phyloP scores from a whole-genome alignment of 1,140 invertebrate genomes.

The Copidosoma floridanum region DNA sequence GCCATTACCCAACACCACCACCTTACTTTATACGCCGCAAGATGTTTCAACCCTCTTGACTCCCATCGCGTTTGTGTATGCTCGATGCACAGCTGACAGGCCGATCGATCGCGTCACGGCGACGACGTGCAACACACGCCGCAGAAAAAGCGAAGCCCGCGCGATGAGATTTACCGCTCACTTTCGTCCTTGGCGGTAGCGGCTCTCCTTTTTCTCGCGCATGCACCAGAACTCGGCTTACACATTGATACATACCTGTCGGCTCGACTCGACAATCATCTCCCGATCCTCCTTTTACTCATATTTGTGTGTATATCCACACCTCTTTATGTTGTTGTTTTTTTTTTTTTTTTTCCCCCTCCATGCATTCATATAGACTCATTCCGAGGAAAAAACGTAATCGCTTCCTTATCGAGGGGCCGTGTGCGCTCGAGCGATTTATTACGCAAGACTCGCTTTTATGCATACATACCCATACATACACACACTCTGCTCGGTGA shows the following conservation, averaged over 20 bases:
- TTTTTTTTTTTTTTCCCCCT: neutral
- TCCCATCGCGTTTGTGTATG: neutral
- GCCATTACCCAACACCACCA: too few relatives aligned
- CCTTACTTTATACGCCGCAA: too few relatives aligned
- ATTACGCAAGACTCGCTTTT: too few relatives aligned
- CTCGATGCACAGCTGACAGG: neutral
- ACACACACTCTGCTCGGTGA: too few relatives aligned
- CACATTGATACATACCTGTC: too few relatives aligned
- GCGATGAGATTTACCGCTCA: constrained; percentile 21
- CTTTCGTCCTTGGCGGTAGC: constrained; percentile 17
- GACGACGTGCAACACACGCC: neutral
- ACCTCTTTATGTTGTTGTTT: too few relatives aligned
- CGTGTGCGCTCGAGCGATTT: neutral
- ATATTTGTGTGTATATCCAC: neutral
- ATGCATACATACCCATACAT: constrained; percentile 1
- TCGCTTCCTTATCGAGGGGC: neutral
- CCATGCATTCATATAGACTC: too few relatives aligned
- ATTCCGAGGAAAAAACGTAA: too few relatives aligned
- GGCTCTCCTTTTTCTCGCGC: too few relatives aligned
- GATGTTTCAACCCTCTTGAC: neutral
- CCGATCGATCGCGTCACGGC: neutral
- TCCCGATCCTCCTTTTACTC: too few relatives aligned
- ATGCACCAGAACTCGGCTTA: too few relatives aligned
- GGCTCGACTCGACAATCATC: neutral
- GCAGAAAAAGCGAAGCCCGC: too few relatives aligned